A percentile compares a stretch with the other conserved stretches of the same genome.
These are phyloP conservation scores for Apis cerana DNA, from an alignment of 1,140 invertebrate species.

Conservation along the genomic window DNA sequence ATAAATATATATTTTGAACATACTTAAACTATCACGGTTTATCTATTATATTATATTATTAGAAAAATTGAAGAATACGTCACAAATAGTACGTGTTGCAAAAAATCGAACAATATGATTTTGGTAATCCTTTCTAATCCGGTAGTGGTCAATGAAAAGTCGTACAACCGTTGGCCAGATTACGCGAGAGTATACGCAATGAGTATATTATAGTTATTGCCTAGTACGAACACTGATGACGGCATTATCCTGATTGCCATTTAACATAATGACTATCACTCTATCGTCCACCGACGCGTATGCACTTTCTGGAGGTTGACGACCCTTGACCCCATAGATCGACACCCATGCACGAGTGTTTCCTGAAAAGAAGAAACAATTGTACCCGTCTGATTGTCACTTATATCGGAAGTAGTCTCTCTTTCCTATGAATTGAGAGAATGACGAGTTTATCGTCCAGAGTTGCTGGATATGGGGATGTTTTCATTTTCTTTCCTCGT, in stretches of 20 bases:
- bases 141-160: slow-evolving; percentile 71
- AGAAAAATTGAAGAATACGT: no score
- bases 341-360: slow-evolving; percentile 49
- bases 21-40: no score
- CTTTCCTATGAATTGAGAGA: neutral
- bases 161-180: slow-evolving; percentile 61
- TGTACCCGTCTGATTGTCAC: slow-evolving; percentile 52
- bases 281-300: slow-evolving; percentile 63
- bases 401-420: slow-evolving; percentile 29
- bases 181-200: slow-evolving; percentile 71
- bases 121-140: slow-evolving; percentile 29
- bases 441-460: neutral
- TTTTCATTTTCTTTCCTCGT: neutral
- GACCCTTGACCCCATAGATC: slow-evolving; percentile 61
- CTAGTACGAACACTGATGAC: slow-evolving; percentile 71
- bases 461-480: neutral
- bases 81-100: neutral
- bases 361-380: slow-evolving; percentile 66
- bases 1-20: no score
- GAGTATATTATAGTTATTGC: slow-evolving; percentile 73
- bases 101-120: neutral
- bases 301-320: slow-evolving; percentile 64
- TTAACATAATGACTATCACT: slow-evolving; percentile 77
- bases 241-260: slow-evolving; percentile 78
- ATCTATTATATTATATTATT: no score